phyloP scores from a whole-genome alignment of 2,888 invertebrate species.

The Zaprionus obscuricornis region DNA sequence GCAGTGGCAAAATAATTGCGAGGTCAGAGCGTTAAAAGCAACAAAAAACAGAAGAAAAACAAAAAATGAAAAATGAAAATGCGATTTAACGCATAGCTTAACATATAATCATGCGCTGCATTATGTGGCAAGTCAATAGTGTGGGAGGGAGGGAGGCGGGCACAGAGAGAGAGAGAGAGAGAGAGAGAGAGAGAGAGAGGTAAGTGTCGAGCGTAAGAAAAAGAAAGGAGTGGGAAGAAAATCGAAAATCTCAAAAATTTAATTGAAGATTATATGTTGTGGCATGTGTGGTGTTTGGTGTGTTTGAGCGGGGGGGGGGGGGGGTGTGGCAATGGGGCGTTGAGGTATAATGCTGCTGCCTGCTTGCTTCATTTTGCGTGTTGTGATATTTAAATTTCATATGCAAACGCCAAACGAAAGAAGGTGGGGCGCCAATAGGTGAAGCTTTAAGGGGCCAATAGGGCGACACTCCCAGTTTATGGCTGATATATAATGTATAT shows the following conservation, averaged over 20 bases:
- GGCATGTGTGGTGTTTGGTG: no score
- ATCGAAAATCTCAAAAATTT: no score
- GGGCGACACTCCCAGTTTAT: slow-evolving; percentile 45
- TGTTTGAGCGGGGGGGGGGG: no score
- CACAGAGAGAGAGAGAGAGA: no score
- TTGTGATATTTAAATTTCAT: slow-evolving; percentile 38
- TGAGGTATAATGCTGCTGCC: no score
- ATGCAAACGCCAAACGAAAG: slow-evolving; percentile 28
- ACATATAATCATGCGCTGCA: slow-evolving; percentile 37
- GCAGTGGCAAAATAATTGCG: slow-evolving; percentile 32
- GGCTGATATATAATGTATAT: slow-evolving; percentile 4
- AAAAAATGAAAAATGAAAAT: slow-evolving; percentile 35
- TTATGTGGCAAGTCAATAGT: slow-evolving; percentile 19
- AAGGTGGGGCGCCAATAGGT: neutral
- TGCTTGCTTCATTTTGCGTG: slow-evolving; percentile 15
- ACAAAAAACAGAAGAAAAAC: neutral
- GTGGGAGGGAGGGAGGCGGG: neutral
- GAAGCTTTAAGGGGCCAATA: neutral
- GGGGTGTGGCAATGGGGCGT: slow-evolving; percentile 13
- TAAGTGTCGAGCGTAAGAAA: no score
- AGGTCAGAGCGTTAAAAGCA: slow-evolving; percentile 9
- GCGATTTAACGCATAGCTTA: slow-evolving; percentile 46
- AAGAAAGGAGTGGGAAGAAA: no score
- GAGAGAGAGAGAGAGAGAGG: no score
- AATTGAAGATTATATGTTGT: no score